Percentiles rank a stretch among this genome's conserved stretches.
Evolutionary conservation across 2,113 vertebrate species (phyloP).

Genomic region (Otocyon megalotis): DNA sequence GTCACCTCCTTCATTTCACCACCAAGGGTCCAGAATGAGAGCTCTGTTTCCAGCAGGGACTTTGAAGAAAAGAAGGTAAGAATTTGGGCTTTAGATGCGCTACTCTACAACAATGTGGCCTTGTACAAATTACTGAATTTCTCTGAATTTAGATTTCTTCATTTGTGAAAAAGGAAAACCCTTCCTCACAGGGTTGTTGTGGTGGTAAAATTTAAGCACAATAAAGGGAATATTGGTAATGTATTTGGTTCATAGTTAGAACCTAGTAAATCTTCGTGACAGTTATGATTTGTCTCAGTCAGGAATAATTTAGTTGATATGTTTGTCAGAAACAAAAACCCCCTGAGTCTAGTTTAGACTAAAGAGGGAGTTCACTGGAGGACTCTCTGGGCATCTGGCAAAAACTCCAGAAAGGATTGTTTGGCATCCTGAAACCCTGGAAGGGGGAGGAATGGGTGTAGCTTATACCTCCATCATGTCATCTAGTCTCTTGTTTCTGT

Average conservation of each 20-base stretch:
- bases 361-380: neutral
- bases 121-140: neutral
- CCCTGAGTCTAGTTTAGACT: neutral
- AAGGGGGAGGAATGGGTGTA: neutral
- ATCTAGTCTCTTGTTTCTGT: neutral
- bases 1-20: neutral
- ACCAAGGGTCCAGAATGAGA: neutral
- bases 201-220: neutral
- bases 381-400: neutral
- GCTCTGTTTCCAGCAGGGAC: neutral
- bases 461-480: neutral
- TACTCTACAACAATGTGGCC: neutral
- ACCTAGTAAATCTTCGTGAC: neutral
- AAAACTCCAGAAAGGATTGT: neutral
- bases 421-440: neutral
- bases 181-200: neutral
- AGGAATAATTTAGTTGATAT: neutral
- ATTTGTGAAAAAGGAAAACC: neutral
- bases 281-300: neutral
- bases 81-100: neutral
- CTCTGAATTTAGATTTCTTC: neutral
- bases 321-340: neutral
- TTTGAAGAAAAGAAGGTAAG: neutral
- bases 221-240: neutral
- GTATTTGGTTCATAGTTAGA: neutral